Evolutionary conservation across 1,140 invertebrate species (phyloP).

Genomic region (Sycophila sp.): DNA sequence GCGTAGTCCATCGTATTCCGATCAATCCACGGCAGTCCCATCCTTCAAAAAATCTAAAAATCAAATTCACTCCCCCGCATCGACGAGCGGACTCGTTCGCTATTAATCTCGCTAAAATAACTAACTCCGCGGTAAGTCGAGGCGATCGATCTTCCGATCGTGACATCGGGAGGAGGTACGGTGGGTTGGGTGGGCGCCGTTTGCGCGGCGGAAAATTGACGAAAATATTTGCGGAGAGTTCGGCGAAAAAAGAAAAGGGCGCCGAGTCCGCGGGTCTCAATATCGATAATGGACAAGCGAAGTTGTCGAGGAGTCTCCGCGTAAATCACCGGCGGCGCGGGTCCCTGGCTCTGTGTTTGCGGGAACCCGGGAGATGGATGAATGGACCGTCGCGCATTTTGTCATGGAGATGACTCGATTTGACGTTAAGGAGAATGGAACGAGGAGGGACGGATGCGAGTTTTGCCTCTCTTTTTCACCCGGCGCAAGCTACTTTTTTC

Average conservation of each 20-base stretch:
- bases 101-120: not conserved
- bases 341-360: not conserved
- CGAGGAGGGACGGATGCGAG: not conserved
- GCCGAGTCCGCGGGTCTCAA: not conserved
- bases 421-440: slow-evolving; percentile 1
- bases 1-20: too few relatives aligned
- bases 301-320: not conserved
- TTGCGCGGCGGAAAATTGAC: not conserved
- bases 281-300: slow-evolving; percentile 2
- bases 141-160: not conserved
- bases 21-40: too few relatives aligned
- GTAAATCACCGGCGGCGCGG: not conserved
- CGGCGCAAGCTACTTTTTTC: too few relatives aligned
- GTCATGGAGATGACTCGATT: slow-evolving; percentile 12
- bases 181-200: not conserved
- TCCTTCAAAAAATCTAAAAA: not conserved
- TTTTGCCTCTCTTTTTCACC: too few relatives aligned
- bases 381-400: slow-evolving; percentile 3
- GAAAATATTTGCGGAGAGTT: slow-evolving; percentile 17
- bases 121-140: not conserved
- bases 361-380: not conserved
- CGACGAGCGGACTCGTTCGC: too few relatives aligned
- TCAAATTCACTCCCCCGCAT: not conserved
- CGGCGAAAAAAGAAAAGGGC: not conserved
- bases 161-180: not conserved